These are phyloP conservation scores for Pipistrellus kuhlii DNA, from an alignment of 2,797 vertebrate species.

Conservation along the genomic window DNA sequence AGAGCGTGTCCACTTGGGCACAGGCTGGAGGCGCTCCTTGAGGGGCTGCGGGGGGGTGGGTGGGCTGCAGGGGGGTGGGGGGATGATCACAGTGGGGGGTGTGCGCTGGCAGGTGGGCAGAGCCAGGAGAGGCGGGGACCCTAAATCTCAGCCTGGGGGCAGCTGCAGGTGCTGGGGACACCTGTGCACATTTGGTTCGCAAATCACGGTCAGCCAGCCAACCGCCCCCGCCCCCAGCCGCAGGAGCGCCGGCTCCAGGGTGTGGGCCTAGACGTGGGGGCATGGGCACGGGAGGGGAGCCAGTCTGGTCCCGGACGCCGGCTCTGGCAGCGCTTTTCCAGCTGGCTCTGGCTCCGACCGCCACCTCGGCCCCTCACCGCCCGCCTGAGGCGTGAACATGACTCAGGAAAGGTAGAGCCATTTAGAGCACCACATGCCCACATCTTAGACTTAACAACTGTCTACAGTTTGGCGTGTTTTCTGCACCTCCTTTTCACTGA, in stretches of 20 bases:
- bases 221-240: not conserved
- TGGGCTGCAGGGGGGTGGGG: too few species aligned
- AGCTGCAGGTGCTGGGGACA: conserved; percentile 56
- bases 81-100: not conserved
- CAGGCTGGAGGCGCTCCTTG: not conserved
- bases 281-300: not conserved
- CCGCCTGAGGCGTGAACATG: not conserved
- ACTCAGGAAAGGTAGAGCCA: not conserved
- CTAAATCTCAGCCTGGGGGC: conserved; percentile 58
- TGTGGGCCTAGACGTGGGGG: not conserved
- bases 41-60: not conserved
- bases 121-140: not conserved
- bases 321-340: not conserved
- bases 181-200: conserved; percentile 72
- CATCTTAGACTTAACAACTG: not conserved
- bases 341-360: not conserved
- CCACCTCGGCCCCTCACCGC: not conserved
- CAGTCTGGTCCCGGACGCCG: not conserved
- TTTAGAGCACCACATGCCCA: not conserved
- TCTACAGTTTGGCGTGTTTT: not conserved
- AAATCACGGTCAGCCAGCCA: conserved; percentile 57
- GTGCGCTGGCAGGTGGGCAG: not conserved
- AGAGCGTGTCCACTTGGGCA: not conserved
- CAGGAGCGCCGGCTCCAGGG: not conserved
- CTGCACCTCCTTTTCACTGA: not conserved